Conservation (phyloP, 2,797 vertebrate species). For the Bradypodion ventrale region DNA sequence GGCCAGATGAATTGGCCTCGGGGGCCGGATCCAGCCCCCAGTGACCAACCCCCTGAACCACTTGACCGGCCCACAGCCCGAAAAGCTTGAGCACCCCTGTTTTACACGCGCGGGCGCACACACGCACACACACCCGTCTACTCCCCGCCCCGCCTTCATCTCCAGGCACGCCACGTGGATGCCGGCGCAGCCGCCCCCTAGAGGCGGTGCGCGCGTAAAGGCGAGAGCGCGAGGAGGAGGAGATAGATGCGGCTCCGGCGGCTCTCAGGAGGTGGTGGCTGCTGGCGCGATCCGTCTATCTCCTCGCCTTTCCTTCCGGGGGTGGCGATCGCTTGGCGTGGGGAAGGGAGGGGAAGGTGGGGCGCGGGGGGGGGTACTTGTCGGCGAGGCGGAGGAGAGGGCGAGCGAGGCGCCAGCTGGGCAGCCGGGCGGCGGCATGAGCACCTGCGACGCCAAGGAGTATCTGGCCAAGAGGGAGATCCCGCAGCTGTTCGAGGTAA, state of each 20-base stretch:
- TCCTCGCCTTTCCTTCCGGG: background rate
- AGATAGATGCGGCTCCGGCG: background rate
- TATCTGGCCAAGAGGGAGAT: slow-evolving; percentile 94
- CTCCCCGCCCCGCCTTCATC: no score
- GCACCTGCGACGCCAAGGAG: slow-evolving; percentile 92
- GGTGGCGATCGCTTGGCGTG: background rate
- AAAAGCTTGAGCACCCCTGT: no score
- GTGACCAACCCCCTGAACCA: no score
- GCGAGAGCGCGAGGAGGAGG: background rate
- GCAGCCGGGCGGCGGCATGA: slow-evolving; percentile 80
- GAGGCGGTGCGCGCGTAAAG: background rate
- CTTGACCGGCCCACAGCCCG: no score
- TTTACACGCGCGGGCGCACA: no score
- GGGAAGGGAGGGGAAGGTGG: background rate
- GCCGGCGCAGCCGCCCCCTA: background rate
- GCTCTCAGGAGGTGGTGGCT: slow-evolving; percentile 21
- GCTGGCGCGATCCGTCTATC: slow-evolving; percentile 12
- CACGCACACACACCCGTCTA: no score
- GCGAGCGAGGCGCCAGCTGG: no score
- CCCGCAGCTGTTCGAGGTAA: slow-evolving; percentile 97
- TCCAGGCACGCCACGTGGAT: background rate
- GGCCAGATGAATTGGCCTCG: no score
- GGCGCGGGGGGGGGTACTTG: slow-evolving; percentile 6
- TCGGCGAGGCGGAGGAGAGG: background rate
- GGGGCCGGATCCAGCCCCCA: no score